Evolutionary conservation across 1,140 invertebrate genomes (phyloP).

Genomic region (Leguminivora glycinivorella): DNA sequence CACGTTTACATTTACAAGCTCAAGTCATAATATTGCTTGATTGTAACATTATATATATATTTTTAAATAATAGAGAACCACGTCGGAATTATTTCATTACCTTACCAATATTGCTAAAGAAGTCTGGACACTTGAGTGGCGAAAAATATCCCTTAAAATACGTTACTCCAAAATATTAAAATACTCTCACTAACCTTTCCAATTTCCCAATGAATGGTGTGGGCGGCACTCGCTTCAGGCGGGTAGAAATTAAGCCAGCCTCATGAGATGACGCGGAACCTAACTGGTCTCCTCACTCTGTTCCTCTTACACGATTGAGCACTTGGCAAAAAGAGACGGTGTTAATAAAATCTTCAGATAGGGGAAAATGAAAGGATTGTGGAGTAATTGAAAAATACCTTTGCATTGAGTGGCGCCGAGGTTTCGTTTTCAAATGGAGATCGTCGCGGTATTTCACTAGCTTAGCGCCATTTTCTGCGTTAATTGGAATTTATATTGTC

Average conservation of each 20-base stretch:
- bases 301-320: constrained; percentile 30
- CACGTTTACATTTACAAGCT: too few relatives aligned
- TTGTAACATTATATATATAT: too few relatives aligned
- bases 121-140: too few relatives aligned
- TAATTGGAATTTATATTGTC: constrained; percentile 47
- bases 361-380: constrained; percentile 54
- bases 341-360: constrained; percentile 49
- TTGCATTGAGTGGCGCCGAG: constrained; percentile 46
- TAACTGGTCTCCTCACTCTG: constrained; percentile 32
- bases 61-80: too few relatives aligned
- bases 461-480: constrained; percentile 38
- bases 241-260: constrained; percentile 51
- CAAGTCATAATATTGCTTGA: too few relatives aligned
- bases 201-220: constrained; percentile 50
- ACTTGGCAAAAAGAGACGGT: constrained; percentile 36
- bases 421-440: constrained; percentile 39
- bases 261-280: constrained; percentile 45
- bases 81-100: too few relatives aligned
- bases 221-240: constrained; percentile 43
- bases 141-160: too few relatives aligned
- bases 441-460: constrained; percentile 47
- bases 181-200: constrained; percentile 44
- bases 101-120: too few relatives aligned
- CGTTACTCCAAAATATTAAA: constrained; percentile 25
- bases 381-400: constrained; percentile 60